Evolutionary conservation across 2,797 vertebrate species (phyloP), one percentile per base, ranked within the genome.

Genomic region (Erpetoichthys calabaricus): DNA sequence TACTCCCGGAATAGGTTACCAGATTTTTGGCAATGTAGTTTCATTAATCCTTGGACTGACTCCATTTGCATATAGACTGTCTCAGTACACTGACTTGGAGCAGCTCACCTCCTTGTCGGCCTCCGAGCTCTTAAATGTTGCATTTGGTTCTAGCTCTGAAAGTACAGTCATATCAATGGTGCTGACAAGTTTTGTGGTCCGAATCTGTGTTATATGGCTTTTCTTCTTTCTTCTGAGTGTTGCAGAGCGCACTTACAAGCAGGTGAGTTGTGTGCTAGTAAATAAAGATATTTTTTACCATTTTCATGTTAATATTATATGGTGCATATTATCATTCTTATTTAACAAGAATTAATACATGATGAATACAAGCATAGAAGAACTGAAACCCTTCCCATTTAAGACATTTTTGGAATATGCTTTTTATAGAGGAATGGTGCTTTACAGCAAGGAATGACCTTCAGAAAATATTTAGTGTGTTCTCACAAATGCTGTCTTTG

Each of bases 181-280:
- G 58, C 63, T 87, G 0, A 79, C 97, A 72, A 96, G 92, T 78
- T 91, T 97, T 10, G 62, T 95, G 66, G 93, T 96, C 67, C 91
- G 96, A 0, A 79, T 91, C 41, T 96, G 89, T 72, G 92, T 98
- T 5, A 91, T 91, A 60, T 98, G 94, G 93, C 91, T 99, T 74
- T 97, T 99, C 86, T 99, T 99, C 82, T 99, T 99, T 77, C 82
- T 97, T 70, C 89, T 99, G 4, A 98, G 94, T 59, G 96, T 99
- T 44, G 96, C 96, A 51, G 94, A 99, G 75, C 86, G 94, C 69
- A 99, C 94, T 1, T 98, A 99, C 67, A 98, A 94, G 73, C 96
- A 99, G 90, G 96, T 98, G 70, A 2, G 79, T 58, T 4, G 25
- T 25, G 1, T 51, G 49, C 49, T 25, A 4, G 8, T 51, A 10